Evolutionary conservation across 2,888 invertebrate genomes (phyloP).

Genomic region (Dicyrtoma fusca): DNA sequence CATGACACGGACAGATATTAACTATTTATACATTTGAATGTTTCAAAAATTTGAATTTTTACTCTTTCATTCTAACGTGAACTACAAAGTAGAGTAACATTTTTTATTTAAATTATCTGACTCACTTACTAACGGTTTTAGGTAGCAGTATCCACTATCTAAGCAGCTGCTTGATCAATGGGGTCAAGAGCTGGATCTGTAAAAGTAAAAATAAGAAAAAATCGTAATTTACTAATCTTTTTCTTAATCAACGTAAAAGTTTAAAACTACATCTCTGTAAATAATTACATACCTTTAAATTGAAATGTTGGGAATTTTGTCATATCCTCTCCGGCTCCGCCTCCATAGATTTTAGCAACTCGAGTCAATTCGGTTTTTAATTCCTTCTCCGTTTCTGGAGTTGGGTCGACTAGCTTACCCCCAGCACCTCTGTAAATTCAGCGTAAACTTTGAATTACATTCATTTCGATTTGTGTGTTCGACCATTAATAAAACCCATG

Average conservation of each 20-base stretch:
- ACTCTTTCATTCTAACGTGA: no score
- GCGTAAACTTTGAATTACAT: neutral
- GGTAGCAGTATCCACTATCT: neutral
- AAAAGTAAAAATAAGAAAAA: slow-evolving; percentile 20
- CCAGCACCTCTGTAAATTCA: slow-evolving; percentile 65
- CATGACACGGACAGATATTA: neutral
- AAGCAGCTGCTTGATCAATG: neutral
- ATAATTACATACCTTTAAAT: slow-evolving; percentile 64
- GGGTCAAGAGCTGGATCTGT: slow-evolving; percentile 38
- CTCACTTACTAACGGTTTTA: neutral
- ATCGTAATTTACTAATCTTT: no score
- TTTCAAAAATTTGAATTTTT: no score
- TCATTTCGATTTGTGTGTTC: no score
- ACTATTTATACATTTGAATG: no score
- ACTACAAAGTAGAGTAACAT: neutral
- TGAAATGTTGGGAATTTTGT: slow-evolving; percentile 84
- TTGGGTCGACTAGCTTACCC: slow-evolving; percentile 80
- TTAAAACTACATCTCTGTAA: no score
- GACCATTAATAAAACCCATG: no score
- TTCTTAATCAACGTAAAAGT: no score
- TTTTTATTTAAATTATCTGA: slow-evolving; percentile 2
- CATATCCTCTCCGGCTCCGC: slow-evolving; percentile 79
- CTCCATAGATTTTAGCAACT: slow-evolving; percentile 75
- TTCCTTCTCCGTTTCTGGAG: slow-evolving; percentile 75
- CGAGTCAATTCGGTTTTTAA: slow-evolving; percentile 78